Percentiles rank a stretch among this genome's conserved stretches.
phyloP scores from a whole-genome alignment of 2,888 invertebrate genomes.

The Nasonovia ribisnigri region DNA sequence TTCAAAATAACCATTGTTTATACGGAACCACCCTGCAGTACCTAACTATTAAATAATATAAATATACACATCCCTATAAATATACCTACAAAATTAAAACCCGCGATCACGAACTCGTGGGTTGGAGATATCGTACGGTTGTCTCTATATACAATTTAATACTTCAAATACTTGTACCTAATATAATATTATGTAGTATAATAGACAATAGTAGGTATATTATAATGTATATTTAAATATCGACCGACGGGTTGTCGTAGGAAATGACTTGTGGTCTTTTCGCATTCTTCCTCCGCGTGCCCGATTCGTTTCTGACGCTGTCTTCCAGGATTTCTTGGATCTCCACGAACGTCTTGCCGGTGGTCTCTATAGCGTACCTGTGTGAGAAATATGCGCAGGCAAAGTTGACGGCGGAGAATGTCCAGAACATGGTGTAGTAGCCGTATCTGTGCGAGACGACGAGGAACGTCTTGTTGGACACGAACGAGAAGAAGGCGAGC shows the following conservation, averaged over 20 bases:
- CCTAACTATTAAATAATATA: too few species aligned
- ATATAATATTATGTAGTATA: background rate
- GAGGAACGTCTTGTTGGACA: conserved; percentile 75
- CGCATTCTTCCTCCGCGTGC: background rate
- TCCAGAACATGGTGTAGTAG: conserved; percentile 75
- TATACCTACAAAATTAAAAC: background rate
- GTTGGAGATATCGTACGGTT: background rate
- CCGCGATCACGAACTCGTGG: background rate
- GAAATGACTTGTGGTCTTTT: background rate
- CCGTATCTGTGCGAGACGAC: conserved; percentile 75
- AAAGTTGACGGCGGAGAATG: conserved; percentile 76
- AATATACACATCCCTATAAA: too few species aligned
- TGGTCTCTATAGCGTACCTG: conserved; percentile 78
- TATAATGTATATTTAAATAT: background rate
- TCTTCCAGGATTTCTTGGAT: conserved; percentile 76
- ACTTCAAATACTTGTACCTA: background rate
- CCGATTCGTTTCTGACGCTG: background rate
- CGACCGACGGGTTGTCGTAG: background rate
- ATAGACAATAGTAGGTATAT: too few species aligned
- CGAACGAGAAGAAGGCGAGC: conserved; percentile 74
- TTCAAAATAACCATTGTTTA: background rate
- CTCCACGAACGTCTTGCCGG: conserved; percentile 78
- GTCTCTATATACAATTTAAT: background rate
- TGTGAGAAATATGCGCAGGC: conserved; percentile 67
- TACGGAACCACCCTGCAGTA: background rate